Evolutionary conservation across 2,888 invertebrate species (phyloP).

Genomic region (Cataglyphis rosenhaueri): DNA sequence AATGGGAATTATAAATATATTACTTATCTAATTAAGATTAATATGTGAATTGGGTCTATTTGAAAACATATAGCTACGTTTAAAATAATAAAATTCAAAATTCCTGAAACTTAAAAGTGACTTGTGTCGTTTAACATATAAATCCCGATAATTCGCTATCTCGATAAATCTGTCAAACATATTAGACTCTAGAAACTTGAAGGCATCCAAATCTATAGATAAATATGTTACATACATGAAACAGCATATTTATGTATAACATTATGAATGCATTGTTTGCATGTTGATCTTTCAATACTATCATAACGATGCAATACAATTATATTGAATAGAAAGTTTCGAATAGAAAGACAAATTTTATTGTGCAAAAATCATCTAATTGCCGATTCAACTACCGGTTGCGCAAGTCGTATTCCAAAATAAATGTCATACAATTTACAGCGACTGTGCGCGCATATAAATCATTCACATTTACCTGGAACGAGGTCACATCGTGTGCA

Average conservation of each 20-base stretch:
- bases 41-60: neutral
- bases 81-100: neutral
- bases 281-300: neutral
- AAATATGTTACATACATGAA: neutral
- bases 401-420: constrained; percentile 45
- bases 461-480: constrained; percentile 37
- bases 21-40: neutral
- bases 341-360: constrained; percentile 13
- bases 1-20: neutral
- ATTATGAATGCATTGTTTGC: neutral
- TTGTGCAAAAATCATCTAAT: constrained; percentile 47
- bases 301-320: neutral
- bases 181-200: neutral
- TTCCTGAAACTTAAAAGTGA: neutral
- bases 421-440: constrained; percentile 61
- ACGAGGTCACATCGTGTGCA: constrained; percentile 57
- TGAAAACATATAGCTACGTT: neutral
- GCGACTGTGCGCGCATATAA: constrained; percentile 40
- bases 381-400: constrained; percentile 56
- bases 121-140: neutral
- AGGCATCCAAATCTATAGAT: neutral
- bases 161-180: neutral
- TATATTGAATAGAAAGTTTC: neutral
- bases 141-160: neutral
- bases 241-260: neutral